Base-by-base conservation (phyloP, 2,888 invertebrate genomes). In the Leucophenga montana region DNA sequence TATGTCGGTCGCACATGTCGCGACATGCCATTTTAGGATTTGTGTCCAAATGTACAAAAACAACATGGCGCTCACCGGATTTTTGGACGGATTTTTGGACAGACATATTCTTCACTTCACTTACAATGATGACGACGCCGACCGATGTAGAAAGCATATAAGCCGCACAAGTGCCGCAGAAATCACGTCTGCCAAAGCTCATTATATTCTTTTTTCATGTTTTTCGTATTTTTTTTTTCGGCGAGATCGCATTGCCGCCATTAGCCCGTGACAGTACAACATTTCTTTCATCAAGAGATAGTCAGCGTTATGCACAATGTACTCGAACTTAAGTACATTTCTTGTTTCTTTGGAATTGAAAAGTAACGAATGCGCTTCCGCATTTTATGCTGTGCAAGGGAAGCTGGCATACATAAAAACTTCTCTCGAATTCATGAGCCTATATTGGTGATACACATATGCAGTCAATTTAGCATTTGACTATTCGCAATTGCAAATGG, bases 1-100 rank as follows among this genome's bases (percentile, higher is more conserved):
- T 78, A 84, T 80, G 83, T 82, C 84, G 84, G 85, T 82, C 85
- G 85, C 78, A 79, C 82, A 81, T 85, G 83, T 84, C 81, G 83
- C 82, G 67, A 80, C 77, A 80, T 84, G 82, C 82, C 82, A 85
- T 82, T 85, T 83, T 81, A 82, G 82, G 85, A 85, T 85, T 81
- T 81, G 83, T 81, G 80, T 77, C 62, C 75, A 73, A 72, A 73
- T 71, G 69, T 48, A 33, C 62, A 74, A 73, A 72, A 56, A 46
- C 18, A 57, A 56, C 66, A 61, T 67, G 62, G 20, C n/a, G 57
- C 22, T 22, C 22, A 46, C 44, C 22, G 46, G 20, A 46, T 62
- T 62, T 79, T 82, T 83, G 84, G 78, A 77, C 83, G 77, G 27
- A 67, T n/a, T n/a, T n/a, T n/a, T n/a, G 33, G 31, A 33, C 27